Conservation (phyloP, 2,797 vertebrate species). For the Centropyge bicolor region DNA sequence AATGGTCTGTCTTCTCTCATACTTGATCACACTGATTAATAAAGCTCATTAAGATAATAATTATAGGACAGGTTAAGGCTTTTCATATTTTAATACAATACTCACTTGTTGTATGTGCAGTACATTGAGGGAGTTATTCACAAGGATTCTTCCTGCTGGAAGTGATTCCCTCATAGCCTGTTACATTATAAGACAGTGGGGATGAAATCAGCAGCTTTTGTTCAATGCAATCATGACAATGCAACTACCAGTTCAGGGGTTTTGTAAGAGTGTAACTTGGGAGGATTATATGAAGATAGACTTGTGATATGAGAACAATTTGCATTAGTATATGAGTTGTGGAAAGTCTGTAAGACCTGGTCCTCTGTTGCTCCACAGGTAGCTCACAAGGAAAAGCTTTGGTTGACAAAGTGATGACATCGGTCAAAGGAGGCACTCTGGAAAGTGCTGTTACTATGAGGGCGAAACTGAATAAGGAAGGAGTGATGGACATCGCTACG, state of each 20-base stretch:
- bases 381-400: background rate
- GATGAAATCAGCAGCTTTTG: too few relatives aligned
- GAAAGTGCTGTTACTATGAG: slow-evolving; percentile 82
- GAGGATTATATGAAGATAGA: too few relatives aligned
- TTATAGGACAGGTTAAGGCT: background rate
- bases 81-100: background rate
- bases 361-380: slow-evolving; percentile 43
- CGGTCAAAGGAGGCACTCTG: slow-evolving; percentile 87
- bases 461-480: slow-evolving; percentile 74
- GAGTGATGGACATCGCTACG: slow-evolving; percentile 76
- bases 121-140: background rate
- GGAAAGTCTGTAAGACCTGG: background rate
- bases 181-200: background rate
- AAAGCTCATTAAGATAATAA: background rate
- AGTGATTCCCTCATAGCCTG: background rate
- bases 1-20: slow-evolving; percentile 46
- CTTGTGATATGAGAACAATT: background rate
- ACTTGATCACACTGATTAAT: background rate
- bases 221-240: too few relatives aligned
- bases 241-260: too few relatives aligned
- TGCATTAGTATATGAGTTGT: background rate
- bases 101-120: background rate
- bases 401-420: slow-evolving; percentile 87
- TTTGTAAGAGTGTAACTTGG: too few relatives aligned
- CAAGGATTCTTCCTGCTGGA: background rate